phyloP scores from a whole-genome alignment of 2,797 vertebrate genomes.

The Chelonia mydas region DNA sequence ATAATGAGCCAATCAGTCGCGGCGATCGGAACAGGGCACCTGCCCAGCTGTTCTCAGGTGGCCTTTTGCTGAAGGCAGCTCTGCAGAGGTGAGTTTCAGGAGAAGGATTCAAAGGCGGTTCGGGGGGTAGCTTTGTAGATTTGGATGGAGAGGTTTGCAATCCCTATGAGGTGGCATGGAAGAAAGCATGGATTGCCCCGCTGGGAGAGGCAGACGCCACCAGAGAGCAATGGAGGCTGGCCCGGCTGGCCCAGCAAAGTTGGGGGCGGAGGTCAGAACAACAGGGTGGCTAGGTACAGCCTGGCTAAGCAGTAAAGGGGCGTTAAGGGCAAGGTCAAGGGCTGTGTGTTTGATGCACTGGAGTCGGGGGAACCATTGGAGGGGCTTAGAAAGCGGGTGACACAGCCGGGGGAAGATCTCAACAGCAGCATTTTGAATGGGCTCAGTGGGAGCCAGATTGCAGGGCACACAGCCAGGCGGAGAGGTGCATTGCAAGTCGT shows the following conservation, averaged over 20 bases:
- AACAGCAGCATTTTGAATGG: neutral
- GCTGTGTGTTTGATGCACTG: neutral
- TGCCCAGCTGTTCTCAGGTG: neutral
- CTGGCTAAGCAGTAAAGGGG: neutral
- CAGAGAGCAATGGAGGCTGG: neutral
- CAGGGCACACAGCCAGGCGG: neutral
- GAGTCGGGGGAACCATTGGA: neutral
- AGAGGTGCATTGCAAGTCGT: neutral
- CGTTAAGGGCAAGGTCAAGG: neutral
- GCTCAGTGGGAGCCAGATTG: neutral
- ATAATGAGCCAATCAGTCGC: neutral
- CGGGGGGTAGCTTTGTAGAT: neutral
- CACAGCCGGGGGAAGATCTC: neutral
- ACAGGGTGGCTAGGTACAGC: neutral
- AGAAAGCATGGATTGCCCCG: neutral
- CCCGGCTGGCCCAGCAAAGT: too few relatives aligned
- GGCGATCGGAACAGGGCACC: neutral
- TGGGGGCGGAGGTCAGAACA: neutral
- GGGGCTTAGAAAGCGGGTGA: neutral
- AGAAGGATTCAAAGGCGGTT: neutral
- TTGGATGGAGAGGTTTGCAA: neutral
- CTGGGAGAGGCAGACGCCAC: neutral
- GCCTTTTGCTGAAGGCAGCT: neutral
- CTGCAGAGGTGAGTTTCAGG: neutral
- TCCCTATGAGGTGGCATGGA: neutral